Evolutionary conservation across 2,888 invertebrate species (phyloP).

Genomic region (Trachelus iudaicus): DNA sequence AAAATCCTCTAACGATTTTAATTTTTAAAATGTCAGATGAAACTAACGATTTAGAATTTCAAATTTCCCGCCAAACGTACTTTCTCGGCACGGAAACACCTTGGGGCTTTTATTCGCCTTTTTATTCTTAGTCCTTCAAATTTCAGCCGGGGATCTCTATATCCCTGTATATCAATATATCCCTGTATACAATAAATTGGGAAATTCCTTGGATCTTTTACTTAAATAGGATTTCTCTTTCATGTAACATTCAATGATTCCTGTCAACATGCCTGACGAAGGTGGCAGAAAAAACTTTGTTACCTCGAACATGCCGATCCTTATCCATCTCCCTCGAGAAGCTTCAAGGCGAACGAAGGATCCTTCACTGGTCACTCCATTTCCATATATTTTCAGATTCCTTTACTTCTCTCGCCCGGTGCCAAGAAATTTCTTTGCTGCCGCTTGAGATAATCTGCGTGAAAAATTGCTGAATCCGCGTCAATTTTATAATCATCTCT

Average conservation of each 20-base stretch:
- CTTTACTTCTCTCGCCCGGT: background rate
- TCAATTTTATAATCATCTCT: background rate
- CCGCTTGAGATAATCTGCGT: background rate
- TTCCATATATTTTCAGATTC: slow-evolving; percentile 11
- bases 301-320: slow-evolving; percentile 56
- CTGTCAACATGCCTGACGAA: background rate
- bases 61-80: too few relatives aligned
- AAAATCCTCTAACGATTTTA: background rate
- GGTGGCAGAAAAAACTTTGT: slow-evolving; percentile 19
- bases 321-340: slow-evolving; percentile 55
- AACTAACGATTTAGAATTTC: too few relatives aligned
- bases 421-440: background rate
- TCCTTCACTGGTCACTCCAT: slow-evolving; percentile 50
- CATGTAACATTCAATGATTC: too few relatives aligned
- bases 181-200: too few relatives aligned
- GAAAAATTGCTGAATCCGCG: background rate
- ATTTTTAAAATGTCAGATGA: background rate
- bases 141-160: too few relatives aligned
- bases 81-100: too few relatives aligned
- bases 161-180: too few relatives aligned
- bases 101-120: too few relatives aligned
- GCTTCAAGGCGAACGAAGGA: slow-evolving; percentile 30
- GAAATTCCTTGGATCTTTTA: too few relatives aligned
- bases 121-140: too few relatives aligned
- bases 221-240: too few relatives aligned